These are phyloP conservation scores for Vultur gryphus DNA, from an alignment of 2,797 vertebrate species.

Conservation along the genomic window DNA sequence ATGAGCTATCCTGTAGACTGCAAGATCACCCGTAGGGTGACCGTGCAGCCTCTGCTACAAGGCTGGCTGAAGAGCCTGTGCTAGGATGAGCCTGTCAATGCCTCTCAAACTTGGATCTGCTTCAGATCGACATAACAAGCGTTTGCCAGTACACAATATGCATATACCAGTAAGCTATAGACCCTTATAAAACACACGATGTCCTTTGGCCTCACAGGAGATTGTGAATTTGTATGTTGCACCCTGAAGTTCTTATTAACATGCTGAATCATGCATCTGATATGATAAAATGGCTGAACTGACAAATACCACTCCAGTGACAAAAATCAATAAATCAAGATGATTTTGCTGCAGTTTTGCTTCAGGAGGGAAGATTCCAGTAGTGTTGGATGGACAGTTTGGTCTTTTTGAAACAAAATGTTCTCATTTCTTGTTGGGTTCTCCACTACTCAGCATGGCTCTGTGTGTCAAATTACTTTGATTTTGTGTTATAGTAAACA, in stretches of 20 bases:
- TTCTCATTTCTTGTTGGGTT: neutral
- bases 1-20: neutral
- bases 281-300: neutral
- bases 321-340: neutral
- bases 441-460: neutral
- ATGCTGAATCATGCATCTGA: neutral
- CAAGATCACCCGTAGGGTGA: too few relatives aligned
- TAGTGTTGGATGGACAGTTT: neutral
- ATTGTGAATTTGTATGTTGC: neutral
- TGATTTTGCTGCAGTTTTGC: neutral
- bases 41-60: neutral
- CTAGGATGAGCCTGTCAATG: neutral
- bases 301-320: neutral
- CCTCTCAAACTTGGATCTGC: neutral
- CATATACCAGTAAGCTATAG: neutral
- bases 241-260: neutral
- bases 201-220: neutral
- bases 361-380: neutral
- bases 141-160: neutral
- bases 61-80: neutral
- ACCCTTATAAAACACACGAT: neutral
- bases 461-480: neutral
- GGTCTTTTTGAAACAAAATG: accelerated
- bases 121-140: neutral
- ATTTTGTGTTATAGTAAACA: neutral